These are phyloP conservation scores for Meleagris gallopavo DNA, from an alignment of 2,113 vertebrate species.

Conservation along the genomic window DNA sequence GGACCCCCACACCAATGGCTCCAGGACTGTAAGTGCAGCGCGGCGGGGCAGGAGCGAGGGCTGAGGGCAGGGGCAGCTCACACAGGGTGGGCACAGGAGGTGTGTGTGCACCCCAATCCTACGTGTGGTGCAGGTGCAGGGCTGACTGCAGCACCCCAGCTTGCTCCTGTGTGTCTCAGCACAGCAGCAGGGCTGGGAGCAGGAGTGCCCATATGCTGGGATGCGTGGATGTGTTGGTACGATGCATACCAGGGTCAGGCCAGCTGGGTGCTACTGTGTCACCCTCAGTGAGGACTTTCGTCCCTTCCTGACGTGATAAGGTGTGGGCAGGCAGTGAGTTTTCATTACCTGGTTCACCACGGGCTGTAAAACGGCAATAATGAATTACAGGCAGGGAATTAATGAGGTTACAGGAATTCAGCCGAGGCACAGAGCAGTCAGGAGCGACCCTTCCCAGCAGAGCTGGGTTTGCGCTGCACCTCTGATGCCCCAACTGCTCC, in stretches of 20 bases:
- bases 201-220: rapidly evolving
- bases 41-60: rapidly evolving
- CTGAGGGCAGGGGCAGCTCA: rapidly evolving
- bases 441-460: rapidly evolving
- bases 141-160: rapidly evolving
- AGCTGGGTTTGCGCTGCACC: rapidly evolving
- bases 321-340: neutral
- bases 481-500: neutral
- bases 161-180: rapidly evolving
- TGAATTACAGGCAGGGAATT: neutral
- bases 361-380: neutral
- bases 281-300: neutral
- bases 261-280: neutral
- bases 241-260: neutral
- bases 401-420: neutral
- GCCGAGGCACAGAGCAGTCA: rapidly evolving
- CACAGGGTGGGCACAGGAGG: neutral
- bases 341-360: rapidly evolving
- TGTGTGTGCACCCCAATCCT: rapidly evolving
- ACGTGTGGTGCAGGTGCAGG: rapidly evolving
- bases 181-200: rapidly evolving
- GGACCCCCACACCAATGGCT: neutral
- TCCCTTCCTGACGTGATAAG: neutral
- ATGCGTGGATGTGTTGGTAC: rapidly evolving
- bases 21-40: neutral